Evolutionary conservation across 2,888 invertebrate species (phyloP).

Genomic region (Agonopterix heracliana): DNA sequence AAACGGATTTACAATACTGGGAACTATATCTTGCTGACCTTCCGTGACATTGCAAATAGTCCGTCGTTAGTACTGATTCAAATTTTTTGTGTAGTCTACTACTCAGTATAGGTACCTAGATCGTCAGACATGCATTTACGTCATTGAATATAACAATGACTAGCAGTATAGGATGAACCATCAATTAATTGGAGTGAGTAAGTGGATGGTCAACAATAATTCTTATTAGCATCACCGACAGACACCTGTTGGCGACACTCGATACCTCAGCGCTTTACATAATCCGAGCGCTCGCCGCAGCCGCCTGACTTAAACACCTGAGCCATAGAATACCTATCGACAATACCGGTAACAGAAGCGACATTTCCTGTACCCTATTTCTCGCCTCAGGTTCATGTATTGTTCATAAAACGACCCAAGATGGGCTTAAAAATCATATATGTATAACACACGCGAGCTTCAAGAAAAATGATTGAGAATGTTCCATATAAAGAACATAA

Average conservation of each 20-base stretch:
- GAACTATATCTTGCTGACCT: no score
- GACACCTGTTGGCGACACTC: conserved; percentile 53
- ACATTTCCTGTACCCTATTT: background rate
- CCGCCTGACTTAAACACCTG: conserved; percentile 20
- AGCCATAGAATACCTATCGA: conserved; percentile 7
- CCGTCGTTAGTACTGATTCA: no score
- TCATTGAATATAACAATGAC: no score
- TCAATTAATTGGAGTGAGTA: background rate
- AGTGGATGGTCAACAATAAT: conserved; percentile 27
- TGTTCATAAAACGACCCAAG: no score
- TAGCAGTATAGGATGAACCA: background rate
- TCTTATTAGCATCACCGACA: conserved; percentile 37
- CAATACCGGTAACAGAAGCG: background rate
- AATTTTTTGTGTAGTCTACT: no score
- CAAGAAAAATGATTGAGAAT: background rate
- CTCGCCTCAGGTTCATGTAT: no score
- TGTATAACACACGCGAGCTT: background rate
- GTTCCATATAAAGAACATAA: background rate
- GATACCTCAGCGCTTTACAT: conserved; percentile 52
- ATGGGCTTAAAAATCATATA: no score
- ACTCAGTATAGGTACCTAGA: no score
- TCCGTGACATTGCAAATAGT: no score
- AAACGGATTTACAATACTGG: background rate
- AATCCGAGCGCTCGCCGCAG: conserved; percentile 40
- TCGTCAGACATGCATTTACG: no score